Evolutionary conservation across 2,113 vertebrate genomes (phyloP).

Genomic region (Takifugu bimaculatus): DNA sequence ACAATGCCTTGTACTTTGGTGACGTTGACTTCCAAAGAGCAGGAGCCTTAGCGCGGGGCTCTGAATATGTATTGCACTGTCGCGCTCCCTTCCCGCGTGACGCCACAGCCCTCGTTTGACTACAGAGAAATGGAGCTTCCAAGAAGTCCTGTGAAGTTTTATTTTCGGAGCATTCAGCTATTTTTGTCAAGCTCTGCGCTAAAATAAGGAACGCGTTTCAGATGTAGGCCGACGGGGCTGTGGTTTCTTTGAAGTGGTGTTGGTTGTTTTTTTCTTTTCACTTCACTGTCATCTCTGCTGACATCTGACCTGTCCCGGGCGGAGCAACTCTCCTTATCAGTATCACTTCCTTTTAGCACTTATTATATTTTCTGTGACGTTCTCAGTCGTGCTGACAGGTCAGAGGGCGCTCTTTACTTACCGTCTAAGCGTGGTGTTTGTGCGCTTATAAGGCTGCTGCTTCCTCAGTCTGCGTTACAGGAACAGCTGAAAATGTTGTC

Average conservation of each 20-base stretch:
- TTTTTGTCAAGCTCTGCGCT: conserved; percentile 22
- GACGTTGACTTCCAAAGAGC: conserved; percentile 67
- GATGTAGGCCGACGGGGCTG: conserved; percentile 30
- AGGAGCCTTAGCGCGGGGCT: conserved; percentile 52
- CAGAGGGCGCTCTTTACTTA: conserved; percentile 22
- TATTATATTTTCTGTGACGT: too few relatives aligned
- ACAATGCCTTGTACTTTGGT: conserved; percentile 65
- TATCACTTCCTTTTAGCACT: neutral
- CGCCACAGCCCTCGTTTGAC: conserved; percentile 40
- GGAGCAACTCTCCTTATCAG: conserved; percentile 19
- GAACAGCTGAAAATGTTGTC: conserved; percentile 36
- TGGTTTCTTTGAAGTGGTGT: conserved; percentile 28
- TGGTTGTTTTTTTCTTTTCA: conserved; percentile 10
- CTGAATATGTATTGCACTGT: conserved; percentile 59
- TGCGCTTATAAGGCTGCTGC: conserved; percentile 17
- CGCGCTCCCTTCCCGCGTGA: conserved; percentile 47
- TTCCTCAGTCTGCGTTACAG: conserved; percentile 30
- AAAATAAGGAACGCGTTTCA: conserved; percentile 41
- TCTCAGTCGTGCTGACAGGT: conserved; percentile 32
- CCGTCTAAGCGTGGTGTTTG: conserved; percentile 39
- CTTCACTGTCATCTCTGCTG: conserved; percentile 27
- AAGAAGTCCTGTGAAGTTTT: neutral
- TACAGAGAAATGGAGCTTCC: conserved; percentile 40
- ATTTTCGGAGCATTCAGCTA: conserved; percentile 22
- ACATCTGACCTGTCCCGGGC: conserved; percentile 52